Evolutionary conservation across 2,113 vertebrate species (phyloP).

Genomic region (Indri indri): DNA sequence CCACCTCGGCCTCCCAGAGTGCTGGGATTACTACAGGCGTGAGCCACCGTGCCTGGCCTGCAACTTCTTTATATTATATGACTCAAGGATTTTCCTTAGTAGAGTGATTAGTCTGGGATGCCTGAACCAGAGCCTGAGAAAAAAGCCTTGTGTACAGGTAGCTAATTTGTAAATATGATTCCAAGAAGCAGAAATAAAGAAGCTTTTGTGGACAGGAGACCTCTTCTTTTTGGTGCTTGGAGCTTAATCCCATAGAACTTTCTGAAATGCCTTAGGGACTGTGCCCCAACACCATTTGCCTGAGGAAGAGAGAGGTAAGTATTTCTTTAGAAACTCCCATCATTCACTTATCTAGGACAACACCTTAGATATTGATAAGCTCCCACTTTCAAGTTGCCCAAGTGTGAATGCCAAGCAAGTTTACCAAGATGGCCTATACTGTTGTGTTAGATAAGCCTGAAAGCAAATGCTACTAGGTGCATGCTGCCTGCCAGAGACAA

Average conservation of each 20-base stretch:
- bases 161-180: not conserved
- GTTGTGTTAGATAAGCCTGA: not conserved
- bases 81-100: not conserved
- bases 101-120: not conserved
- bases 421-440: not conserved
- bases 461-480: not conserved
- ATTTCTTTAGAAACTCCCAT: not conserved
- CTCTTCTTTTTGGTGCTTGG: not conserved
- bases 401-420: not conserved
- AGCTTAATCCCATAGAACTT: not conserved
- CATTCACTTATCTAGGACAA: not conserved
- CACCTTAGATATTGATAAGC: not conserved
- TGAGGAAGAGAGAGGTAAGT: not conserved
- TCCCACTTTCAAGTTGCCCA: not conserved
- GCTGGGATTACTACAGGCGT: too few species aligned
- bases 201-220: rapidly evolving
- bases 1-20: too few species aligned
- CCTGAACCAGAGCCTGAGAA: not conserved
- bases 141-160: not conserved
- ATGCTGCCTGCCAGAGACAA: not conserved
- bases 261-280: not conserved
- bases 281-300: not conserved
- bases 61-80: not conserved
- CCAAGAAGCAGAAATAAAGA: not conserved
- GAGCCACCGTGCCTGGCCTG: too few species aligned